Conservation (phyloP, 2,888 invertebrate genomes). For the Empis stercorea region DNA sequence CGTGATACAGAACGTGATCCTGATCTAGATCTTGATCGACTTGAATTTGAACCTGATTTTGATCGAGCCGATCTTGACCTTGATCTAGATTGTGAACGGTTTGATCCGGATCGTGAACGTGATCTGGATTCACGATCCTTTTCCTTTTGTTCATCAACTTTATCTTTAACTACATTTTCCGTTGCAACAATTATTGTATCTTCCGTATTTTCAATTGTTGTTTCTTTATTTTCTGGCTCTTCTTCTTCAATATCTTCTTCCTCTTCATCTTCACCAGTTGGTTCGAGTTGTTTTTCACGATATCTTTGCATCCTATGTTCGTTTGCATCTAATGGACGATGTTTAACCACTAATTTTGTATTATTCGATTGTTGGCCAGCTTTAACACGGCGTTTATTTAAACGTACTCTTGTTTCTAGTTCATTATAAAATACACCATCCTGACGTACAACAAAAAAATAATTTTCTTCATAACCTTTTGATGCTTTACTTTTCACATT, state of each 20-base stretch:
- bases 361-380: constrained; percentile 45
- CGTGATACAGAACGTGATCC: constrained; percentile 19
- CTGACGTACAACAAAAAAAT: constrained; percentile 83
- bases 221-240: constrained; percentile 25
- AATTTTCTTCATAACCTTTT: constrained; percentile 93
- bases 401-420: constrained; percentile 83
- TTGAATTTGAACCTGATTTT: constrained; percentile 19
- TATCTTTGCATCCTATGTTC: constrained; percentile 80
- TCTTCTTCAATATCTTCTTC: constrained; percentile 49
- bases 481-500: constrained; percentile 95
- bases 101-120: constrained; percentile 23
- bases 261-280: constrained; percentile 60
- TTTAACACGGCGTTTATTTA: constrained; percentile 83
- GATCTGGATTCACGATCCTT: constrained; percentile 25
- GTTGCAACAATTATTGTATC: constrained; percentile 24
- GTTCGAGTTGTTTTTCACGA: constrained; percentile 79
- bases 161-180: constrained; percentile 9
- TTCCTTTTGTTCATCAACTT: constrained; percentile 23
- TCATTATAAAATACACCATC: constrained; percentile 92
- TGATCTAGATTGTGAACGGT: constrained; percentile 31
- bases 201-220: constrained; percentile 10
- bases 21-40: constrained; percentile 14
- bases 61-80: constrained; percentile 17
- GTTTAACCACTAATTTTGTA: constrained; percentile 66
- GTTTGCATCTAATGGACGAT: constrained; percentile 68